These are phyloP conservation scores for Microctonus hyperodae DNA, from an alignment of 2,888 invertebrate species.

Conservation along the genomic window DNA sequence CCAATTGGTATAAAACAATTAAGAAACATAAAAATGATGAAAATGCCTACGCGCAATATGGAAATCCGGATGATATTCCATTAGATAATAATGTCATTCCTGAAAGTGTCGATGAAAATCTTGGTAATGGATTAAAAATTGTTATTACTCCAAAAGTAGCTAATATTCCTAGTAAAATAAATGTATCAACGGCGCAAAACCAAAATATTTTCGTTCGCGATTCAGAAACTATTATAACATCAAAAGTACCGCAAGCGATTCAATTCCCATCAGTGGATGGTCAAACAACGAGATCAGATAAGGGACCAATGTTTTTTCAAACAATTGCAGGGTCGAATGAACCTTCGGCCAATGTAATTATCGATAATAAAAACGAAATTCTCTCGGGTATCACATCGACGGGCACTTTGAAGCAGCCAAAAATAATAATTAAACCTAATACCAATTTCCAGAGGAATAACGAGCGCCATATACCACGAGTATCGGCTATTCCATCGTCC, in stretches of 20 bases:
- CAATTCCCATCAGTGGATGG: conserved; percentile 2
- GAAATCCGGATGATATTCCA: conserved; percentile 32
- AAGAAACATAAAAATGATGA: conserved; percentile 30
- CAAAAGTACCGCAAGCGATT: conserved; percentile 11
- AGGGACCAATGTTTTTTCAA: conserved; percentile 5
- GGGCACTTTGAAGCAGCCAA: conserved; percentile 55
- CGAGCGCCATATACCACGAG: conserved; percentile 55
- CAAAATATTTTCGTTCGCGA: conserved; percentile 44
- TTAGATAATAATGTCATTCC: neutral
- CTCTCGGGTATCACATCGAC: conserved; percentile 71
- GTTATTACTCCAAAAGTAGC: conserved; percentile 51
- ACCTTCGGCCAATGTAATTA: conserved; percentile 5
- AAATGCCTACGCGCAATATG: neutral
- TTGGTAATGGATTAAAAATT: conserved; percentile 48
- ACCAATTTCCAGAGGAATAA: conserved; percentile 46
- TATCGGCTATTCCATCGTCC: conserved; percentile 56
- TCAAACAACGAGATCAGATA: conserved; percentile 10
- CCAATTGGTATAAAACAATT: conserved; percentile 52
- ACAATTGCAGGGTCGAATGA: neutral
- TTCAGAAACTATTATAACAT: conserved; percentile 24
- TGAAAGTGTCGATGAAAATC: neutral
- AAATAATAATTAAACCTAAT: conserved; percentile 59
- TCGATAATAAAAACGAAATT: conserved; percentile 64
- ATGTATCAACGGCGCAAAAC: neutral
- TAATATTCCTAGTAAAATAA: conserved; percentile 39